phyloP scores from a whole-genome alignment of 37 sponge, comb jelly and placozoan species.

The Beroe ovata region DNA sequence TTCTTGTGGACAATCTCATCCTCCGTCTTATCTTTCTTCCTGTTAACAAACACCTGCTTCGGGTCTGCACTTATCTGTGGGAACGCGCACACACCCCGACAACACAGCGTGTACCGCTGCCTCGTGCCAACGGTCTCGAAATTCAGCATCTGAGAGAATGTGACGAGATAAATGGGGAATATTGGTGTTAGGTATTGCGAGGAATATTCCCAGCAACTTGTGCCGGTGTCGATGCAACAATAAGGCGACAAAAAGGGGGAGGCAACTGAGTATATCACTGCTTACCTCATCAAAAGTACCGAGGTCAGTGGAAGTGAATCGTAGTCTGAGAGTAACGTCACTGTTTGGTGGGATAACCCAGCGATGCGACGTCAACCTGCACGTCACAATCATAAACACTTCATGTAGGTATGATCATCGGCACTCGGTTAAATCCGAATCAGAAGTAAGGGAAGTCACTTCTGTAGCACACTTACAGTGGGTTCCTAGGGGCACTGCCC shows the following conservation, averaged over 20 bases:
- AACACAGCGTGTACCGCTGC: conserved; percentile 85
- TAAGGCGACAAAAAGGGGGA: no score
- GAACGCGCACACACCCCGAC: conserved; percentile 84
- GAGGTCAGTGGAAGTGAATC: conserved; percentile 78
- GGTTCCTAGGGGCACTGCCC: conserved; percentile 26
- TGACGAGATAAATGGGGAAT: no score
- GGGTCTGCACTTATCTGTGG: conserved; percentile 87
- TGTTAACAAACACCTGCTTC: conserved; percentile 82
- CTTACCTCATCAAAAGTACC: conserved; percentile 81
- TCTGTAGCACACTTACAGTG: not conserved
- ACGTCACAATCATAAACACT: no score
- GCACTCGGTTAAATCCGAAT: not conserved
- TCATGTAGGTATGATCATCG: no score
- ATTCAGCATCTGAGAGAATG: conserved; percentile 78
- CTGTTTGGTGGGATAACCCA: conserved; percentile 87
- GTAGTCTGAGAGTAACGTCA: conserved; percentile 72
- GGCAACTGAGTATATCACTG: no score
- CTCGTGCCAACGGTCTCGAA: conserved; percentile 93
- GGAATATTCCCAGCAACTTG: not conserved
- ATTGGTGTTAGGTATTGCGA: no score
- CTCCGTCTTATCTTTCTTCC: conserved; percentile 71
- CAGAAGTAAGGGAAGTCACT: not conserved
- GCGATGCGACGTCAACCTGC: conserved; percentile 80
- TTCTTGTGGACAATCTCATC: conserved; percentile 92
- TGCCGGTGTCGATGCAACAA: no score